Base-by-base conservation (phyloP, 2,797 vertebrate species). In the Sparidentex hasta region DNA sequence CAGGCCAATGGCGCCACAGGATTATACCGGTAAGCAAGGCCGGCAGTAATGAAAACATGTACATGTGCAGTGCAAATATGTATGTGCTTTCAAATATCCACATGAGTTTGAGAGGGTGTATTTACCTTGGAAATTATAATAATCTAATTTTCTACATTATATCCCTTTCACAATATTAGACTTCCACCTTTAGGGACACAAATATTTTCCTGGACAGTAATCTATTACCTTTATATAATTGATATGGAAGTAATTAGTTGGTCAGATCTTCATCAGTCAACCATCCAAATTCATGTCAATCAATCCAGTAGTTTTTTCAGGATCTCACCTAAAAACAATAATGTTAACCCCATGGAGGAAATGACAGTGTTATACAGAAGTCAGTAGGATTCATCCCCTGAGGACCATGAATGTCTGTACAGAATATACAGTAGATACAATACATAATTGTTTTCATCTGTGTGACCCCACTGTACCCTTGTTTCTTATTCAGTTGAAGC, bases 1-100 rank as follows among this genome's bases (percentile, higher is more conserved):
- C 18, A 93, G 93, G 16, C 96, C 96, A 48, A 94, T 97, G 95
- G 87, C 93, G 0, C 92, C 94, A 0, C 95, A 96, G 85, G 94
- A 94, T 84, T 91, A 93, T 46, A 87, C 87, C 1, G 75, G 96
- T 96, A 91, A 96, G 89, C n/a, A 71, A 21, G 17, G 18, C 18
- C 17, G 38, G 8, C 21, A 46, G 20, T 43, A 7, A 21, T 52
- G 47, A 14, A 44, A 59, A 63, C 48, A 64, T 43, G 29, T 17
- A 9, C 23, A 3, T 16, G 2, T 27, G 17, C 48, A 27, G 63
- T 16, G 17, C 11, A 61, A 21, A 38, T 44, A 7, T 27, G 27
- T 11, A 25, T 2, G 13, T 51, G 17, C 14, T 64, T 46, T 29
- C 17, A 21, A n/a, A 44, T 17, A 64, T 48, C 54, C n/a, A 80